phyloP scores from a whole-genome alignment of 2,113 vertebrate genomes.

The Hirundichthys speculiger region DNA sequence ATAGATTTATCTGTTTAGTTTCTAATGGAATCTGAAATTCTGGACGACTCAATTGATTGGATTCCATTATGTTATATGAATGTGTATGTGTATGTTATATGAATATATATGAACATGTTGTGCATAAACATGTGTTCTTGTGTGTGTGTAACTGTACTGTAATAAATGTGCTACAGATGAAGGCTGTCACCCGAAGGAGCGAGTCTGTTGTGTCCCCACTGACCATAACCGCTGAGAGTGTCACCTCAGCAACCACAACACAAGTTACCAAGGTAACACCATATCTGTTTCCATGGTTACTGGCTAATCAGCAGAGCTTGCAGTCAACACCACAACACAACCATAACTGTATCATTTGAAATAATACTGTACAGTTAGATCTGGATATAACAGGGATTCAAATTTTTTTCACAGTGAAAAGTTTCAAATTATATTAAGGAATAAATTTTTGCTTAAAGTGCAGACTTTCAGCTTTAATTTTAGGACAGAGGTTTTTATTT shows the following conservation, averaged over 20 bases:
- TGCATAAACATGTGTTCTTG: background rate
- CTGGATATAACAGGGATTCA: too few species aligned
- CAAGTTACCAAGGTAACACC: slow-evolving; percentile 96
- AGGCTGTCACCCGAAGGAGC: slow-evolving; percentile 57
- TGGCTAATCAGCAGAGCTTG: background rate
- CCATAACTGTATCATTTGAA: too few species aligned
- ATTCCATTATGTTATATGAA: background rate
- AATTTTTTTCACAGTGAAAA: too few species aligned
- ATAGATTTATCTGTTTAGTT: too few species aligned
- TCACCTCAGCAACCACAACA: slow-evolving; percentile 96
- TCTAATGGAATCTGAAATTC: too few species aligned
- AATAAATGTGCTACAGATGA: slow-evolving; percentile 66
- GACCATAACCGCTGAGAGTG: slow-evolving; percentile 86
- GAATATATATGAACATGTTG: background rate
- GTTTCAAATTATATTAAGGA: too few species aligned
- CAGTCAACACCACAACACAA: background rate
- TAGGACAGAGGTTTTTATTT: too few species aligned
- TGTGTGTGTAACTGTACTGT: background rate
- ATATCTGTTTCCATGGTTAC: slow-evolving; percentile 43
- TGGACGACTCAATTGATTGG: too few species aligned
- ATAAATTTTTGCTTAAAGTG: too few species aligned
- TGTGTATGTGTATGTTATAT: background rate
- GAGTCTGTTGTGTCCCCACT: slow-evolving; percentile 73
- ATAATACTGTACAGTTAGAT: too few species aligned
- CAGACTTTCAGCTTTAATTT: too few species aligned